Base-by-base conservation (phyloP, 2,113 vertebrate species). In the Phrynocephalus versicolor region DNA sequence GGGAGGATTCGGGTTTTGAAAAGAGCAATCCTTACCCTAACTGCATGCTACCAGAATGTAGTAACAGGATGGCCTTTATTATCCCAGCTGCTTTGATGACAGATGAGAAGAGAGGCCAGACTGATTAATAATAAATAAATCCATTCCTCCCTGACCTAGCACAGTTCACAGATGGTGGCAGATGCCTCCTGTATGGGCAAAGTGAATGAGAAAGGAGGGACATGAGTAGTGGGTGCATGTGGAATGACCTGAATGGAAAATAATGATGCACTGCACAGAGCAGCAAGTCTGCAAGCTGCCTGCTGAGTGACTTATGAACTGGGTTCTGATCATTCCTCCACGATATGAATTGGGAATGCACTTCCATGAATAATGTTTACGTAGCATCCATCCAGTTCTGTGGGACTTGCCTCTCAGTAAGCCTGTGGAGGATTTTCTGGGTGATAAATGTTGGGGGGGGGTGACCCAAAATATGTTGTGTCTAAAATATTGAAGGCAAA, bases 1-100 rank as follows among this genome's bases (percentile, higher is more conserved):
- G 92, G 80, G 86, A 91, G 84, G 86, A 92, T 92, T 88, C 90
- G 87, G 91, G 88, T 90, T 79, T 86, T 91, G 9, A 88, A 81
- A 82, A 2, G 16, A 1, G 1, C 74, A 5, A 88, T 87, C 82
- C 85, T 91, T 85, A 85, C 88, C 89, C 85, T 90, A 82, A 8
- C 67, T 92, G 51, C 69, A n/a, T 84, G 35, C 87, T 88, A 77
- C 76, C 86, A 86, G 84, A 92, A 90, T 90, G 76, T n/a, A 89
- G 86, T 83, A 90, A 92, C 86, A 88, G 67, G 82, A 85, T 86
- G 88, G 84, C 86, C 88, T 92, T 94, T 88, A 87, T 73, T 84
- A 81, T n/a, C 90, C 64, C n/a, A 78, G n/a, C 41, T 74, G 37
- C 83, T 88, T 88, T 91, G 78, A 89, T 88, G 89, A 87, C 35